phyloP scores from a whole-genome alignment of 1,140 invertebrate species.

The Euura lappo region DNA sequence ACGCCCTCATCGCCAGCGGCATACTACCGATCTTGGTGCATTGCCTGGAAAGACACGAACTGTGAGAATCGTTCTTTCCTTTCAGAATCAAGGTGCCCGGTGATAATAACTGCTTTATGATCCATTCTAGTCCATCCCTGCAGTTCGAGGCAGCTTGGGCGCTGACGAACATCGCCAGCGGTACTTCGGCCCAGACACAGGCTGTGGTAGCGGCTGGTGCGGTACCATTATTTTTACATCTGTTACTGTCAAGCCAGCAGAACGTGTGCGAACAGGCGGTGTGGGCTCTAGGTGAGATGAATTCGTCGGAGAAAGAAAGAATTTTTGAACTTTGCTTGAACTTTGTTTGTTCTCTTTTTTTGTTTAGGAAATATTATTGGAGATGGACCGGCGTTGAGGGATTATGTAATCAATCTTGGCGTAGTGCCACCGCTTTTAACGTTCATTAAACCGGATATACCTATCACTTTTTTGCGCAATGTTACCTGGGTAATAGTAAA shows the following conservation, averaged over 20 bases:
- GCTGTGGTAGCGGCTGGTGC: conserved; percentile 94
- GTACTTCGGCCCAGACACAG: conserved; percentile 95
- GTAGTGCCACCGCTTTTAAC: conserved; percentile 87
- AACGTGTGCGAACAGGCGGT: conserved; percentile 99
- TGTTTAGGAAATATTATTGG: conserved; percentile 83
- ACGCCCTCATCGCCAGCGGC: conserved; percentile 90
- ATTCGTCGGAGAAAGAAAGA: background rate
- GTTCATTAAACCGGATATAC: conserved; percentile 93
- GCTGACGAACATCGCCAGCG: conserved; percentile 98
- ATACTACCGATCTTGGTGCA: conserved; percentile 93
- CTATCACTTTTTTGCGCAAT: conserved; percentile 91
- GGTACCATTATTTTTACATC: conserved; percentile 91
- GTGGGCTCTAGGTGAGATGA: conserved; percentile 86
- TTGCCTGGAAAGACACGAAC: conserved; percentile 84
- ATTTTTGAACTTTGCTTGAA: background rate
- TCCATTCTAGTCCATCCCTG: conserved; percentile 76
- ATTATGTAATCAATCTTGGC: conserved; percentile 91
- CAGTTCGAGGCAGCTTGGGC: conserved; percentile 99
- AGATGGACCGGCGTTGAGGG: conserved; percentile 88
- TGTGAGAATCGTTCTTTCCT: conserved; percentile 55
- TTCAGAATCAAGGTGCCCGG: background rate
- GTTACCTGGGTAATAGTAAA: conserved; percentile 99
- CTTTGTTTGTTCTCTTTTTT: conserved; percentile 10
- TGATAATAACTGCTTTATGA: background rate
- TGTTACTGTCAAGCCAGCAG: conserved; percentile 90